Evolutionary conservation across 2,888 invertebrate species (phyloP).

Genomic region (Melikaiella ostensackeni): DNA sequence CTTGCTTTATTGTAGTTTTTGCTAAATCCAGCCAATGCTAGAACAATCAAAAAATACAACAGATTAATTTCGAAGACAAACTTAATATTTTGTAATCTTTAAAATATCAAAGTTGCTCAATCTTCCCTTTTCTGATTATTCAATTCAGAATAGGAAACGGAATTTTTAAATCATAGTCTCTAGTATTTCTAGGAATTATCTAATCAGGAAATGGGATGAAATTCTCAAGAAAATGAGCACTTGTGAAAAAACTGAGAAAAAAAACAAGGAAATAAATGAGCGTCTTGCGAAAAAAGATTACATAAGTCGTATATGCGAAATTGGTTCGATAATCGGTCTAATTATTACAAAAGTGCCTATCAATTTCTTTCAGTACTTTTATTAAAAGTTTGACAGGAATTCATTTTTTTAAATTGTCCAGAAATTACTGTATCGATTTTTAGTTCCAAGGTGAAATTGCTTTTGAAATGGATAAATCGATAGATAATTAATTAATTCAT

Average conservation of each 20-base stretch:
- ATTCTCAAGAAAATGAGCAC: conserved; percentile 6
- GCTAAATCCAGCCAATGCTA: conserved; percentile 97
- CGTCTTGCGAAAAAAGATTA: background rate
- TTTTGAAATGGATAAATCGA: background rate
- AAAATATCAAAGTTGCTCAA: no score
- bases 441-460: background rate
- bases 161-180: background rate
- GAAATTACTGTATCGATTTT: background rate
- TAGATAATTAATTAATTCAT: background rate
- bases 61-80: background rate
- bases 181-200: background rate
- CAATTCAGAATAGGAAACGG: background rate
- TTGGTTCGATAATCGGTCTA: no score
- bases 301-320: conserved; percentile 9
- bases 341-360: background rate
- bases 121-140: background rate
- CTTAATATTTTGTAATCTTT: background rate
- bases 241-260: conserved; percentile 8
- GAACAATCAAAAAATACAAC: conserved; percentile 71
- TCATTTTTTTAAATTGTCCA: background rate
- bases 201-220: background rate
- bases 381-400: background rate
- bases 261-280: conserved; percentile 1
- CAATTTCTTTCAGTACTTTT: background rate
- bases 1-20: conserved; percentile 93